phyloP scores from a whole-genome alignment of 2,797 vertebrate genomes.

The Phylloscopus collybita region DNA sequence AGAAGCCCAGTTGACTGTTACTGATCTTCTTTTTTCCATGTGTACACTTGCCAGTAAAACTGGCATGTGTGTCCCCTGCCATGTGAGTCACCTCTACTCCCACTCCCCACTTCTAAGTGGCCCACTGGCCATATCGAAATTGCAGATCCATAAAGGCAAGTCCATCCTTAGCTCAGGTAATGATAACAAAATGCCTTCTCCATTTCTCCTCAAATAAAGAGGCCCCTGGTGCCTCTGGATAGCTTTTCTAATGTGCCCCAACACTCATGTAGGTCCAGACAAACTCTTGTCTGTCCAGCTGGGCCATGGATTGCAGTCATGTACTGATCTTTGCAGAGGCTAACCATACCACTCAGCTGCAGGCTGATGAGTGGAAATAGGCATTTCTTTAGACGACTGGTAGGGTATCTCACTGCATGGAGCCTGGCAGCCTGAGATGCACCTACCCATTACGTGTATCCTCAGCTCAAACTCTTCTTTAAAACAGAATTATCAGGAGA shows the following conservation, averaged over 20 bases:
- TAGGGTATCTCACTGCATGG: fast-evolving
- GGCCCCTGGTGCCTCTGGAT: background rate
- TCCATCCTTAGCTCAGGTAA: background rate
- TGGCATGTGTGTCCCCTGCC: fast-evolving
- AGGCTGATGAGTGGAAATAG: background rate
- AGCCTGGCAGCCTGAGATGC: background rate
- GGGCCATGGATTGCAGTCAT: background rate
- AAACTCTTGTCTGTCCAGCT: background rate
- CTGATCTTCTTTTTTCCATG: background rate
- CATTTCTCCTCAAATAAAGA: background rate
- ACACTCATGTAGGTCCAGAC: fast-evolving
- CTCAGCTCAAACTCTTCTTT: background rate
- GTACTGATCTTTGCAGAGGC: background rate
- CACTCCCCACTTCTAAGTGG: background rate
- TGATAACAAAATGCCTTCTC: background rate
- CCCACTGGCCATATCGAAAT: background rate
- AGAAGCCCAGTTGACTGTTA: background rate
- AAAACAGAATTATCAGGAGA: background rate
- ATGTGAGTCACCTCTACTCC: background rate
- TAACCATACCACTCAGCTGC: background rate
- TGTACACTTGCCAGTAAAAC: background rate
- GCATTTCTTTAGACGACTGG: background rate
- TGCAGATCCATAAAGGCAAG: background rate
- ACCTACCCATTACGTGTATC: background rate
- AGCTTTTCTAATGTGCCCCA: background rate